Base-by-base conservation (phyloP, 2,888 invertebrate genomes). In the Polymixis flavicincta region DNA sequence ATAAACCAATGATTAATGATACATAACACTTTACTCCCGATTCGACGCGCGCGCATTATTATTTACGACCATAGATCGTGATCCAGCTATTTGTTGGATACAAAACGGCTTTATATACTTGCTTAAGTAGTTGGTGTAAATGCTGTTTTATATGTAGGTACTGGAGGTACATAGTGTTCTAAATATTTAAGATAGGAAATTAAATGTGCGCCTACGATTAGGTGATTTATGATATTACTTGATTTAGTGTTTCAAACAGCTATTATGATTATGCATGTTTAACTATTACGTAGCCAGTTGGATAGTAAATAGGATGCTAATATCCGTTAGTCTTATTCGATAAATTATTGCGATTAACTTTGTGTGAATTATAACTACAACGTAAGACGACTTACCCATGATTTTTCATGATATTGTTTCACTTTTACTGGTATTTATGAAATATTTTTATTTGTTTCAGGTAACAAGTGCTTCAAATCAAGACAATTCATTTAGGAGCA, bases 61-160 rank as follows among this genome's bases (percentile, higher is more conserved):
- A 89, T 90, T 90, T 89, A 88, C 82, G 71, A 78, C 71, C 78
- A 61, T 52, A 80, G 78, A 84, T 93, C 94, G 93, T 94, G 94
- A 91, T 88, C 80, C 32, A 81, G 86, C 89, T 86, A 92, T 94
- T 93, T 91, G 89, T 87, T 84, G 11, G 54, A 13, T 79, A 83
- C n/a, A 25, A 77, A 83, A 77, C 1, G 6, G 50, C 25, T 60
- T 55, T 32, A 55, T 50, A 28, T 65, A 54, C 64, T 64, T 17
- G 11, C 25, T 59, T 64, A 48, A 48, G 28, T 54, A n/a, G 85
- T 25, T 42, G 22, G 25, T 57, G 19, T 45, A 57, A 37, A 45
- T 50, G 32, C 14, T 42, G 22, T 74, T 55, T 28, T 61, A 14
- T 6, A 28, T 19, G 11, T 55, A 28, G 37, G 71, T 82, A 82